phyloP scores from a whole-genome alignment of 2,113 vertebrate genomes.

The Elachura formosa region DNA sequence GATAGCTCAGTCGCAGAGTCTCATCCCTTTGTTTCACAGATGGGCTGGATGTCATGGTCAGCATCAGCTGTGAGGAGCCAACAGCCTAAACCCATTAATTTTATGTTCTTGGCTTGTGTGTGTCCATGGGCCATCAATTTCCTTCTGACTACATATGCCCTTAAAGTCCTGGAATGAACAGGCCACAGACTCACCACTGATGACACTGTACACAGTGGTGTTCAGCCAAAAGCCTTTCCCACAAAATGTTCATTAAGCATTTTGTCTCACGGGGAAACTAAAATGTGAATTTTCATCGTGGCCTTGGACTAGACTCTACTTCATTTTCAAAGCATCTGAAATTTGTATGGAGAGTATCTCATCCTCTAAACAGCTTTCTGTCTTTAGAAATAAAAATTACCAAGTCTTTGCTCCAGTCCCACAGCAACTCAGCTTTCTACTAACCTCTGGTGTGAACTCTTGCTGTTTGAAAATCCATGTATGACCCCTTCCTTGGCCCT shows the following conservation, averaged over 20 bases:
- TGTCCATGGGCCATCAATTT: not conserved
- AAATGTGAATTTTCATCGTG: not conserved
- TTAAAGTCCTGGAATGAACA: not conserved
- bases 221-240: not conserved
- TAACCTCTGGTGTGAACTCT: not conserved
- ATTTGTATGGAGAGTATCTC: not conserved
- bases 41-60: not conserved
- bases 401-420: not conserved
- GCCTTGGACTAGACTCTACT: not conserved
- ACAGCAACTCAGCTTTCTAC: not conserved
- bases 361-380: not conserved
- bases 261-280: not conserved
- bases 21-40: not conserved
- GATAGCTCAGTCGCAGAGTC: not conserved
- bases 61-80: not conserved
- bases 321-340: not conserved
- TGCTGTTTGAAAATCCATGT: not conserved
- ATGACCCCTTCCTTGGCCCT: accelerated
- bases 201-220: not conserved
- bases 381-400: not conserved
- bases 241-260: not conserved
- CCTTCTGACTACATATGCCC: not conserved
- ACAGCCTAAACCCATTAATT: not conserved
- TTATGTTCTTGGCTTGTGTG: not conserved
- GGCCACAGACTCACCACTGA: not conserved